Conservation (phyloP, 37 sponge, comb jelly and placozoan species). For the Petrosia ficiformis region DNA sequence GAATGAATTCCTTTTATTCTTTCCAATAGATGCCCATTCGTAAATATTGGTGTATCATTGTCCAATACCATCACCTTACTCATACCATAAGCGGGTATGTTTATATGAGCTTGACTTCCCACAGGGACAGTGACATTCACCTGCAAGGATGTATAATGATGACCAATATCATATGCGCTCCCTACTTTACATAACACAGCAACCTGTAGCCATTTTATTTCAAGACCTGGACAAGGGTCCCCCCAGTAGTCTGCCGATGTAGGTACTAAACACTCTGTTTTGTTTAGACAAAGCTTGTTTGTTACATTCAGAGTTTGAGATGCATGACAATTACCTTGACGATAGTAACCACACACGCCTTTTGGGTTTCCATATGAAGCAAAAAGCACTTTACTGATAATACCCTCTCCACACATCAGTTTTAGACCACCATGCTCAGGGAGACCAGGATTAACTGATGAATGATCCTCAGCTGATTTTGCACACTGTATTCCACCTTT, state of each 20-base stretch:
- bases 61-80: constrained; percentile 16
- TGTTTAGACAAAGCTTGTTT: constrained; percentile 22
- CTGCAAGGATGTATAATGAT: constrained; percentile 10
- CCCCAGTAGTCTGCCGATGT: constrained; percentile 32
- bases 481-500: constrained; percentile 42
- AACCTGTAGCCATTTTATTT: constrained; percentile 20
- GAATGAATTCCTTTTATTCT: not conserved
- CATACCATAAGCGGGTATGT: constrained; percentile 34
- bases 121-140: constrained; percentile 26
- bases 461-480: constrained; percentile 38
- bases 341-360: constrained; percentile 27
- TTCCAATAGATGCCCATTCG: not conserved
- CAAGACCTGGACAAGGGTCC: constrained; percentile 6
- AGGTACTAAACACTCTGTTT: constrained; percentile 20
- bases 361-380: constrained; percentile 43
- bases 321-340: constrained; percentile 22
- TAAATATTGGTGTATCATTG: not conserved
- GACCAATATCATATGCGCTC: not conserved
- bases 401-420: constrained; percentile 23
- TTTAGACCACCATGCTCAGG: not conserved
- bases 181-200: constrained; percentile 15
- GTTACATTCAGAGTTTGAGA: not conserved
- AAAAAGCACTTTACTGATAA: constrained; percentile 15
- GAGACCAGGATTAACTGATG: constrained; percentile 10
- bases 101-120: constrained; percentile 16